Evolutionary conservation across 2,113 vertebrate genomes (phyloP).

Genomic region (Spheniscus mendiculus): DNA sequence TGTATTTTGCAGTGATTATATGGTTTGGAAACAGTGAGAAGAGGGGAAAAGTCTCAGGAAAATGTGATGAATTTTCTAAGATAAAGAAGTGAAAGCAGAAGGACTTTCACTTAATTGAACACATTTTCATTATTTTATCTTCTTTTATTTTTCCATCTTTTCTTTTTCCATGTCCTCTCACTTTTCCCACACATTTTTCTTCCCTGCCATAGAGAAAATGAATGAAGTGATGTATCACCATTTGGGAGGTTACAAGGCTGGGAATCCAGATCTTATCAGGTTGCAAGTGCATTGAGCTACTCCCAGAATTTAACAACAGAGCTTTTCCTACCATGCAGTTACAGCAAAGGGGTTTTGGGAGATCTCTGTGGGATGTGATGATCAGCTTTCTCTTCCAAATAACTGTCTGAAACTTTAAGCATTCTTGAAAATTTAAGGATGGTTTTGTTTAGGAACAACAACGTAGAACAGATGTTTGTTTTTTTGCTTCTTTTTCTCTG

Average conservation of each 20-base stretch:
- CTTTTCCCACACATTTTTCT: not conserved
- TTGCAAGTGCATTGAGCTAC: not conserved
- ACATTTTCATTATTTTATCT: not conserved
- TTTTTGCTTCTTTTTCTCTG: not conserved
- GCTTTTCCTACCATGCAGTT: not conserved
- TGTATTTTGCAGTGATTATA: not conserved
- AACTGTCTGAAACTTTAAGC: not conserved
- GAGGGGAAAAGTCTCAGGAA: not conserved
- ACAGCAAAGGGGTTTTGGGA: not conserved
- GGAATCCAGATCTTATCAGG: not conserved
- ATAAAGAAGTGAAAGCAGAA: not conserved
- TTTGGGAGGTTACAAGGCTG: not conserved
- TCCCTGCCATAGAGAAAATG: not conserved
- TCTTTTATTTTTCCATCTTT: not conserved
- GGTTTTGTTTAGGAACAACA: not conserved
- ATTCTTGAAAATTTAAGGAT: not conserved
- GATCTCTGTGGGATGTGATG: not conserved
- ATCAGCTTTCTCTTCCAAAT: not conserved
- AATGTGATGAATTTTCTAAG: not conserved
- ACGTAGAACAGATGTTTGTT: not conserved
- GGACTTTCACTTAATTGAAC: not conserved
- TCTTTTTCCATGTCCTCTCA: not conserved
- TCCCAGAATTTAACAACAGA: not conserved
- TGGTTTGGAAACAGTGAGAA: not conserved
- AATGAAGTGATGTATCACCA: not conserved